These are phyloP conservation scores for Seira ritae DNA, from an alignment of 2,888 invertebrate species.

Conservation along the genomic window DNA sequence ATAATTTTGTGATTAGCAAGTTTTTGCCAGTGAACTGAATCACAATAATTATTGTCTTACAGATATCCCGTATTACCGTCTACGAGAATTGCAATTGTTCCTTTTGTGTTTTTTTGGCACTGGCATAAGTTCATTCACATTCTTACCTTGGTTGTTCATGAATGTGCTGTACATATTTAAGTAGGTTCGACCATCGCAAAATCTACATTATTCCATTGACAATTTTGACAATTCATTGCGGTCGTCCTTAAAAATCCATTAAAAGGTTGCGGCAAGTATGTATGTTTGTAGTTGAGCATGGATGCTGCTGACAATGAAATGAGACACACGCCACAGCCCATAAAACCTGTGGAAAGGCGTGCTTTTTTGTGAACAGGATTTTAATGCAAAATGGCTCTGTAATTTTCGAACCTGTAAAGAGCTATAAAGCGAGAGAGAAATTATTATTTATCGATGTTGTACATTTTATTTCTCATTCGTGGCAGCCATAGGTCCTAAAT, in stretches of 20 bases:
- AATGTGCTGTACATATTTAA: no score
- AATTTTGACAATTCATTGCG: slow-evolving; percentile 20
- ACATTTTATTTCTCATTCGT: not conserved
- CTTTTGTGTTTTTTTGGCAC: slow-evolving; percentile 16
- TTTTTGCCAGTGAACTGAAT: slow-evolving; percentile 18
- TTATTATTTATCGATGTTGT: slow-evolving; percentile 13
- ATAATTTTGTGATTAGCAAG: slow-evolving; percentile 6
- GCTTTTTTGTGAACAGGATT: not conserved
- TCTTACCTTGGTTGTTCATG: no score
- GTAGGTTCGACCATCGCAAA: not conserved
- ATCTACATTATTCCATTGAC: slow-evolving; percentile 18
- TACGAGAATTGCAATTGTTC: no score
- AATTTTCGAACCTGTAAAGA: slow-evolving; percentile 10
- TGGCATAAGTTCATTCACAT: slow-evolving; percentile 15
- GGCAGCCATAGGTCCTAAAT: not conserved
- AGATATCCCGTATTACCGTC: no score
- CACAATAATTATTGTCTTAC: not conserved
- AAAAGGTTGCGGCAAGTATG: slow-evolving; percentile 3
- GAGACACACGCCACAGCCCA: slow-evolving; percentile 2
- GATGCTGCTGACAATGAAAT: not conserved
- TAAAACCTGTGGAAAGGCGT: not conserved
- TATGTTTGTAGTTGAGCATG: not conserved
- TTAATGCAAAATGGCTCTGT: not conserved
- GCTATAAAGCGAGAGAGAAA: not conserved
- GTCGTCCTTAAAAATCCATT: slow-evolving; percentile 24